phyloP scores from a whole-genome alignment of 2,888 invertebrate genomes.

The Eulithis prunata region DNA sequence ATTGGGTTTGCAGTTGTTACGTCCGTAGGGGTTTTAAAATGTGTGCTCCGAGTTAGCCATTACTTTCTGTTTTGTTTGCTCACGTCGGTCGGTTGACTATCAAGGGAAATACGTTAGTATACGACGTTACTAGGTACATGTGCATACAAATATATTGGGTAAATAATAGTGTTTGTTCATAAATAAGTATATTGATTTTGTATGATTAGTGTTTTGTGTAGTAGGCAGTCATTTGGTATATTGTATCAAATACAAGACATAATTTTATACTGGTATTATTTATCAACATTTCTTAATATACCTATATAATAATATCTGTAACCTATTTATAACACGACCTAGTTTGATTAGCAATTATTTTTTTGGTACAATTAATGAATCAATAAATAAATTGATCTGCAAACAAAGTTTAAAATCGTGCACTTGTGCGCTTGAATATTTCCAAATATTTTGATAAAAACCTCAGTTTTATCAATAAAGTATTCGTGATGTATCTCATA shows the following conservation, averaged over 20 bases:
- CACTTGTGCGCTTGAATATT: too few species aligned
- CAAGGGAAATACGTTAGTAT: conserved; percentile 43
- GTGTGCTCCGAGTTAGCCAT: conserved; percentile 45
- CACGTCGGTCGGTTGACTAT: conserved; percentile 45
- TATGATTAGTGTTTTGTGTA: conserved; percentile 5
- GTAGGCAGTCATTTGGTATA: too few species aligned
- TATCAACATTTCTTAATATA: too few species aligned
- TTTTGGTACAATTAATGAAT: too few species aligned
- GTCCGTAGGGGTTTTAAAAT: conserved; percentile 41
- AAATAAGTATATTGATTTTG: conserved; percentile 30
- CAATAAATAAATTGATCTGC: too few species aligned
- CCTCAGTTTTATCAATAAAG: not conserved
- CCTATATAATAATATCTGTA: too few species aligned
- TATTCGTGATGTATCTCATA: not conserved
- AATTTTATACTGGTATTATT: too few species aligned
- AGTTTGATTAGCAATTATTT: too few species aligned
- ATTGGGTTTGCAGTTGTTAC: conserved; percentile 18
- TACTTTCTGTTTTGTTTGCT: conserved; percentile 49
- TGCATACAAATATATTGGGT: conserved; percentile 35
- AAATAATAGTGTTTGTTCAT: conserved; percentile 36
- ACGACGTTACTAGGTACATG: conserved; percentile 33
- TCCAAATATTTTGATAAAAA: too few species aligned
- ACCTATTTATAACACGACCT: too few species aligned
- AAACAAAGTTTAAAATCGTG: too few species aligned
- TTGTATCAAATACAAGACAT: too few species aligned